Conservation (phyloP, 2,113 vertebrate species). For the Daphoenositta chrysoptera region DNA sequence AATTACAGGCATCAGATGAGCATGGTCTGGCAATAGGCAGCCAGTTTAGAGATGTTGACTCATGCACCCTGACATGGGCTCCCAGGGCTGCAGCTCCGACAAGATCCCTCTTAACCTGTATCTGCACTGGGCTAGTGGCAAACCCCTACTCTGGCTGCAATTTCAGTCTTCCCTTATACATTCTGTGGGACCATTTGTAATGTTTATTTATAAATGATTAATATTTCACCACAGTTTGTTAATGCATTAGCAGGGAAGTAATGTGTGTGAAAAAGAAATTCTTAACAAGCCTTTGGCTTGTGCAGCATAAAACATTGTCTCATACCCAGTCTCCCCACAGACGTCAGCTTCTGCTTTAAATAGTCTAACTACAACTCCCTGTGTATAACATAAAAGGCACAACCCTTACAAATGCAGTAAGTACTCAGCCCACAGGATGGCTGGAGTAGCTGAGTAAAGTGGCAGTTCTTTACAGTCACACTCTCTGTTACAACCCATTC, state of each 20-base stretch:
- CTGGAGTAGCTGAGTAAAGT: background rate
- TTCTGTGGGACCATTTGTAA: background rate
- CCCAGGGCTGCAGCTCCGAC: background rate
- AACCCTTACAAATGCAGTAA: background rate
- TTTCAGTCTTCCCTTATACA: background rate
- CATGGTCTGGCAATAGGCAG: background rate
- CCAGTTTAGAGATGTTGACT: background rate
- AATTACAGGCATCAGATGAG: background rate
- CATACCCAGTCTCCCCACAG: background rate
- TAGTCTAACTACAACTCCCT: background rate
- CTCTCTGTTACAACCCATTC: background rate
- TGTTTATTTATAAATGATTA: background rate
- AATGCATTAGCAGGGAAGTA: background rate
- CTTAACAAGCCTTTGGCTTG: background rate
- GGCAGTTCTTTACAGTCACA: background rate
- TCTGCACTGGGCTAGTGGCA: background rate
- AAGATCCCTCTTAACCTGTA: background rate
- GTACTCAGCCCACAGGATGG: background rate
- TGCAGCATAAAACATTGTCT: background rate
- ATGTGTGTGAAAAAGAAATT: background rate
- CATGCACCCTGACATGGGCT: background rate
- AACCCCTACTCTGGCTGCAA: background rate
- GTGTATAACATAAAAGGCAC: background rate
- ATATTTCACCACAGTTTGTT: background rate
- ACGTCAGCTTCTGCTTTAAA: constrained; percentile 22